Evolutionary conservation across 2,113 vertebrate genomes (phyloP), one percentile per base, ranked within the genome.

Genomic region (Seriola aureovittata): DNA sequence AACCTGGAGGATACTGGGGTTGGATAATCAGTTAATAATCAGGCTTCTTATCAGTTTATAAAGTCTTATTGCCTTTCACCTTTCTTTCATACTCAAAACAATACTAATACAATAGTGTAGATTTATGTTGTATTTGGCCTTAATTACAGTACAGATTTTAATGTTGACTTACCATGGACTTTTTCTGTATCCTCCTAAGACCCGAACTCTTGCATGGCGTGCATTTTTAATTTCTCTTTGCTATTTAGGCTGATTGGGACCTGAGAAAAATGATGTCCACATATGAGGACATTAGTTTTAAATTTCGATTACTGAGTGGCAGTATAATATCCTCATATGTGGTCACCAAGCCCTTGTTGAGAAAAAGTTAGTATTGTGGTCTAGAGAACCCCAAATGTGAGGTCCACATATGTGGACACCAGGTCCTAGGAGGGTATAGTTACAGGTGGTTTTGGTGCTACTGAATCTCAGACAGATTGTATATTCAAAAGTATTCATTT

Each of bases 381-480:
- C 25, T 25, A 25, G 25, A 25, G 25, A 25, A 25, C 25, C 25
- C 25, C 25, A 25, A 25, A 25, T 25, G 25, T 25, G 25, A 25
- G 25, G 25, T 25, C 25, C 25, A 25, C 25, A 25, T 25, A 25
- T 25, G 25, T 25, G 25, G 25, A 25, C 25, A 25, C 25, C 25
- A 25, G 25, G 25, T 25, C 25, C 25, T 25, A 25, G 25, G 25
- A 25, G 25, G 25, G 25, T 25, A 23, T 6, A 52, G 75, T 87
- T 75, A 90, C 82, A 89, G 79, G 82, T 89, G 75, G 75, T 80
- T 77, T 46, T 32, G 57, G 46, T 38, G 32, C 55, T 17, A 48
- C 38, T 60, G 40, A 48, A 68, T 25, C 70, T n/a, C 21, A 42
- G 9, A 44, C 23, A 75, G 34, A 42, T 1, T 42, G 46, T n/a